A percentile compares a stretch with the other conserved stretches of the same genome.
These are phyloP conservation scores for Hippocampus abdominalis DNA, from an alignment of 2,113 vertebrate genomes.

Conservation along the genomic window DNA sequence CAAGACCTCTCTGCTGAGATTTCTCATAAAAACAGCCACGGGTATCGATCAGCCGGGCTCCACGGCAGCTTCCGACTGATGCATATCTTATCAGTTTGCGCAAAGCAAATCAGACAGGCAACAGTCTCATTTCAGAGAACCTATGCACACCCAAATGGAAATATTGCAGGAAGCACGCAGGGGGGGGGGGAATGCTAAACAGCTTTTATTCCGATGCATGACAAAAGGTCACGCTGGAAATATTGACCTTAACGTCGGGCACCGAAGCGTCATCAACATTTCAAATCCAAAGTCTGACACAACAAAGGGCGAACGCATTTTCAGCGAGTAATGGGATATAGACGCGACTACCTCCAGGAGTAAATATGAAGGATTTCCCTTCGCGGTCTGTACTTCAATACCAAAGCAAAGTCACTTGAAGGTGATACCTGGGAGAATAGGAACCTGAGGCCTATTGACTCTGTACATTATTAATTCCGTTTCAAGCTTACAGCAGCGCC, in stretches of 20 bases:
- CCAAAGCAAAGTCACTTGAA: slow-evolving; percentile 72
- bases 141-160: slow-evolving; percentile 40
- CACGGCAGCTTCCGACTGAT: slow-evolving; percentile 59
- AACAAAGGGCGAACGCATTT: slow-evolving; percentile 10
- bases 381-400: slow-evolving; percentile 37
- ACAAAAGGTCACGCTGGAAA: slow-evolving; percentile 29
- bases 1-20: slow-evolving; percentile 55
- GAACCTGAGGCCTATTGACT: slow-evolving; percentile 70
- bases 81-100: slow-evolving; percentile 69
- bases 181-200: neutral
- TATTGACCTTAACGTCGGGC: slow-evolving; percentile 13
- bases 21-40: slow-evolving; percentile 55
- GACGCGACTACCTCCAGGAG: slow-evolving; percentile 13
- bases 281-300: slow-evolving; percentile 16
- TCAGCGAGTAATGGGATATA: slow-evolving; percentile 30
- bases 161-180: slow-evolving; percentile 31
- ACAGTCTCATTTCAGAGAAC: slow-evolving; percentile 55
- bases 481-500: slow-evolving; percentile 64
- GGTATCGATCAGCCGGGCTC: slow-evolving; percentile 65
- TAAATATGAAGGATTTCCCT: slow-evolving; percentile 47
- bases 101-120: slow-evolving; percentile 53
- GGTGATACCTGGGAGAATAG: slow-evolving; percentile 69
- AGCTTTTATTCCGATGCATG: slow-evolving; percentile 18
- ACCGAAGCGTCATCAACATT: slow-evolving; percentile 21
- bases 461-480: slow-evolving; percentile 77